Conservation (phyloP, 1,140 invertebrate genomes). For the Laodelphax striatellus region DNA sequence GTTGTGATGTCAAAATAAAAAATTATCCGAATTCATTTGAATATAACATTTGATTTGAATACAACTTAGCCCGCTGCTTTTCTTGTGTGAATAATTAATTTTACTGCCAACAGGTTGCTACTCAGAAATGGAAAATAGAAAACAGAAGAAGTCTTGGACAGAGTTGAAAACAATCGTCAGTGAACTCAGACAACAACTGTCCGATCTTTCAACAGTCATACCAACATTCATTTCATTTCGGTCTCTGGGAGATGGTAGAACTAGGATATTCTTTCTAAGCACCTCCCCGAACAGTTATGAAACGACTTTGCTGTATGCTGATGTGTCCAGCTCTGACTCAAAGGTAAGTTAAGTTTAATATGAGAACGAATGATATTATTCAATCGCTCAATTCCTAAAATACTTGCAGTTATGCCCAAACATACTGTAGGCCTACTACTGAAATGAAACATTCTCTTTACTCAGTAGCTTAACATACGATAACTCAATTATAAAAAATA, state of each 20-base stretch:
- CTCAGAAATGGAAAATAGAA: constrained; percentile 21
- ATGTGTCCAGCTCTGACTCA: constrained; percentile 49
- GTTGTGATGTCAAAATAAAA: too few species aligned
- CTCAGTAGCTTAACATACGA: too few species aligned
- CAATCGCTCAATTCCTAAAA: too few species aligned
- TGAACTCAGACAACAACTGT: constrained; percentile 65
- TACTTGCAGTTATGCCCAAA: too few species aligned
- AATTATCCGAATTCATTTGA: too few species aligned
- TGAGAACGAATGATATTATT: too few species aligned
- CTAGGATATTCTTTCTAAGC: constrained; percentile 80
- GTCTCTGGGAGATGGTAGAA: constrained; percentile 58
- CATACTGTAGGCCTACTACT: too few species aligned
- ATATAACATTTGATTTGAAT: too few species aligned
- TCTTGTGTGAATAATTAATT: too few species aligned
- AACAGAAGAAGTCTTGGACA: constrained; percentile 48
- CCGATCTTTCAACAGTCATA: constrained; percentile 56
- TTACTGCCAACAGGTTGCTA: not conserved
- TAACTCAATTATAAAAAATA: too few species aligned
- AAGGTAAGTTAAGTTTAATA: constrained; percentile 14
- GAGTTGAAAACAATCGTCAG: constrained; percentile 69
- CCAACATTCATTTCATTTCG: constrained; percentile 71
- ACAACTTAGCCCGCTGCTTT: too few species aligned
- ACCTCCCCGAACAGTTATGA: constrained; percentile 74
- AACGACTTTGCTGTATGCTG: constrained; percentile 75
- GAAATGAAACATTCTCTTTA: too few species aligned